Evolutionary conservation across 2,797 vertebrate genomes (phyloP), one percentile per base, ranked within the genome.

Genomic region (Amphiprion clarkii): DNA sequence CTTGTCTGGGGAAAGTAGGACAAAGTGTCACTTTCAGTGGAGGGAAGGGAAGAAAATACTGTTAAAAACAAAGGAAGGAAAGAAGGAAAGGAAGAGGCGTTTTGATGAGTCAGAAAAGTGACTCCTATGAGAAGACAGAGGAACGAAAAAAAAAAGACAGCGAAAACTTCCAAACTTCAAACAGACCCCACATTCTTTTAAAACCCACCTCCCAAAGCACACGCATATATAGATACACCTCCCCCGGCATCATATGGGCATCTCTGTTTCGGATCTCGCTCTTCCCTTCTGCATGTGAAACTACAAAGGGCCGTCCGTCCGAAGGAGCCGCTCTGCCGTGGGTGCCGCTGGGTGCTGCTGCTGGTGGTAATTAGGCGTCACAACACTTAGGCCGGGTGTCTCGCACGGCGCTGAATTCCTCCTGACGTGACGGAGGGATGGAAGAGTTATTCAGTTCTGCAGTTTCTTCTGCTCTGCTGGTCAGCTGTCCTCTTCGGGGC

Each of bases 351-450:
- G 85, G 72, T 75, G 78, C 71, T 75, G 78, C 79, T 90, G 91
- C 86, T 91, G 88, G 84, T 91, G 92, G 93, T 94, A 94, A 93
- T 93, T 94, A 93, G 91, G 93, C 91, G 89, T 94, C 90, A 92
- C 87, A 93, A 92, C 92, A 92, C 93, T 94, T 92, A 91, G 85
- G 80, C 87, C 77, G 84, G 76, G 82, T 79, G 90, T 92, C 86
- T 89, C 8, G 66, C 55, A n/a, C 78, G 9, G 70, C 73, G 36
- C 80, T 52, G 83, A 73, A 93, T 91, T 88, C 81, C 76, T 86
- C 88, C 88, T 91, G 94, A 93, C 90, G 78, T 91, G 87, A 91
- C 78, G 57, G 92, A 94, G 83, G 78, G 90, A 93, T 85, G 86
- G 83, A 88, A 71, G 86, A 92, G 87, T 90, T 89, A 86, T 93